Base-by-base conservation (phyloP, 2,113 vertebrate species). In the Prunella fulvescens region DNA sequence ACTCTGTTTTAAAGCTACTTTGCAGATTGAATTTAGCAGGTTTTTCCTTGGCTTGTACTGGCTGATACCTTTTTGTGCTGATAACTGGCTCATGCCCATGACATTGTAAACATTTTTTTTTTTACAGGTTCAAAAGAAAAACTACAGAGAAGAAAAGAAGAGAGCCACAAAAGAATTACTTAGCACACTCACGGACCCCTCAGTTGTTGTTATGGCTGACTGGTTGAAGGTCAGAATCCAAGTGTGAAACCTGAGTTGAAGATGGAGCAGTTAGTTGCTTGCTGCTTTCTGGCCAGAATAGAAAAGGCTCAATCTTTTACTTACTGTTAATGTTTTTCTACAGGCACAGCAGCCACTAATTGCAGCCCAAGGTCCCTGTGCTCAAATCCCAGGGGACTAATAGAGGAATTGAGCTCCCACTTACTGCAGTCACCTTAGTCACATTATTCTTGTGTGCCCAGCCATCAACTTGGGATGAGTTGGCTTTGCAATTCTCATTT, bases 111-210 rank as follows among this genome's bases (percentile, higher is more conserved):
- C 56, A 33, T 60, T 60, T 57, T 96, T 88, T 80, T 95, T 56
- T 44, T 97, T 97, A 87, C 90, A 99, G 99, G 99, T 99, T 76
- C 99, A 99, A 97, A 99, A 99, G 98, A 99, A 99, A 96, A 99
- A 99, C 97, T 99, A 99, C 97, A 98, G 99, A 87, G 99, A 99
- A 92, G 99, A 99, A 94, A 99, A 99, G 98, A 99, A 99, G 96
- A 98, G 99, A 92, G 99, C 99, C 35, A 99, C 99, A 1, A 99
- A 99, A 96, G 99, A 99, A 96, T 97, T 99, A 66, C 99, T 99
- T 83, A 99, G 99, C 95, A 99, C 99, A 33, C 99, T 99, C 98
- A 99, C 99, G 3, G 99, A 99, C 88, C 99, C 99, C 24, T 99
- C 99, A 29, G 99, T 99, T 95, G 99, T 99, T 80, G 99, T 99